A percentile compares a stretch with the other conserved stretches of the same genome.
Evolutionary conservation across 2,113 vertebrate genomes (phyloP).

Genomic region (Pao palembangensis): DNA sequence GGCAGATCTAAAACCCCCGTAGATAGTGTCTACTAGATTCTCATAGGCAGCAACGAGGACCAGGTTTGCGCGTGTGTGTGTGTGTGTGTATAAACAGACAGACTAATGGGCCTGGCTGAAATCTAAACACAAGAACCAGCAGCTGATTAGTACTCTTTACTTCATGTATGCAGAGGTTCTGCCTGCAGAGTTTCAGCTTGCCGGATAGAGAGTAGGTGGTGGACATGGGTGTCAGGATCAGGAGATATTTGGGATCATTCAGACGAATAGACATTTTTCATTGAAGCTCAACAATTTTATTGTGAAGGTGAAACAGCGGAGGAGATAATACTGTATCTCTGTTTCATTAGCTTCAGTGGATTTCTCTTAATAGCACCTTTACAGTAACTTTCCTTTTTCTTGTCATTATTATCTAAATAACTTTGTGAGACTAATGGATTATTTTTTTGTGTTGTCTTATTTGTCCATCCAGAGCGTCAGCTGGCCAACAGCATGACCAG

Average conservation of each 20-base stretch:
- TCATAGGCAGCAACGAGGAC: slow-evolving; percentile 41
- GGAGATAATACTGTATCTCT: slow-evolving; percentile 18
- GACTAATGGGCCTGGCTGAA: slow-evolving; percentile 64
- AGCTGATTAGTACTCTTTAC: slow-evolving; percentile 61
- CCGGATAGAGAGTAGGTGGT: neutral
- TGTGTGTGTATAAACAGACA: slow-evolving; percentile 46
- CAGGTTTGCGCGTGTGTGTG: slow-evolving; percentile 18
- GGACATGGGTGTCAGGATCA: slow-evolving; percentile 11
- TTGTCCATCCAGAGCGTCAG: slow-evolving; percentile 81
- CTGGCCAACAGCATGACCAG: slow-evolving; percentile 82
- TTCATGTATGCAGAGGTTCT: slow-evolving; percentile 20
- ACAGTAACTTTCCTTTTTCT: neutral
- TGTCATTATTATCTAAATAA: neutral
- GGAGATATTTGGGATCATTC: slow-evolving; percentile 19
- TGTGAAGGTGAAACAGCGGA: slow-evolving; percentile 12
- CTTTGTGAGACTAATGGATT: neutral
- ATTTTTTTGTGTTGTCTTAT: neutral
- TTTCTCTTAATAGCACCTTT: slow-evolving; percentile 6
- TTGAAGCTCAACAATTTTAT: slow-evolving; percentile 16
- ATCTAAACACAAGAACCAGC: slow-evolving; percentile 64
- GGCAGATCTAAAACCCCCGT: slow-evolving; percentile 30
- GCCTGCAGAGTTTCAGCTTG: neutral
- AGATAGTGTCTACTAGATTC: slow-evolving; percentile 54
- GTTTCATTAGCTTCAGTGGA: slow-evolving; percentile 1
- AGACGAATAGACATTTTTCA: slow-evolving; percentile 13